Conservation (phyloP, 1,140 invertebrate species). For the Myzus persicae region DNA sequence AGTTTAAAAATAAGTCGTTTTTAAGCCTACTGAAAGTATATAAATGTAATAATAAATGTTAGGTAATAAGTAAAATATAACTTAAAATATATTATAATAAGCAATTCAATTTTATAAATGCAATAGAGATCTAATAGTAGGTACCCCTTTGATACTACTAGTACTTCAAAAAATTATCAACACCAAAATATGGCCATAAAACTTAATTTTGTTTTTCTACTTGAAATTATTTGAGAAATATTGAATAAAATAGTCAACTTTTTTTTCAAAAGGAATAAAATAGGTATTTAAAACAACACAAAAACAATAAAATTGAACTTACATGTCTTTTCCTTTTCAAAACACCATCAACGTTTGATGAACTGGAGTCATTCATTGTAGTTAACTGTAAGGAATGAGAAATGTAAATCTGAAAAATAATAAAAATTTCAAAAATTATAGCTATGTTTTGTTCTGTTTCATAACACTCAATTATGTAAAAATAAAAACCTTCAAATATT, state of each 20-base stretch:
- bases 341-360: slow-evolving; percentile 40
- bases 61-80: background rate
- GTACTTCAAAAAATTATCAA: background rate
- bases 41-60: background rate
- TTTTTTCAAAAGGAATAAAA: background rate
- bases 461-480: background rate
- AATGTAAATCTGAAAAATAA: slow-evolving; percentile 23
- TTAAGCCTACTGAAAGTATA: no score
- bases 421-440: background rate
- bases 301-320: background rate
- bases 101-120: background rate
- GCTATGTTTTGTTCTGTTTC: background rate
- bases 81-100: background rate
- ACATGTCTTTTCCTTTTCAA: slow-evolving; percentile 54
- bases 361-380: slow-evolving; percentile 44
- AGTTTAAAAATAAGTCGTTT: background rate
- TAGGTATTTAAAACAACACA: background rate
- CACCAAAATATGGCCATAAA: background rate
- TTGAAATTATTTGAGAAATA: background rate
- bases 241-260: background rate
- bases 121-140: background rate
- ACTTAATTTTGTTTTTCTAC: background rate
- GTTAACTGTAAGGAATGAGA: background rate
- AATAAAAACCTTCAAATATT: background rate
- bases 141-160: background rate